These are phyloP conservation scores for Drosophila littoralis DNA, from an alignment of 1,140 invertebrate species.

Conservation along the genomic window DNA sequence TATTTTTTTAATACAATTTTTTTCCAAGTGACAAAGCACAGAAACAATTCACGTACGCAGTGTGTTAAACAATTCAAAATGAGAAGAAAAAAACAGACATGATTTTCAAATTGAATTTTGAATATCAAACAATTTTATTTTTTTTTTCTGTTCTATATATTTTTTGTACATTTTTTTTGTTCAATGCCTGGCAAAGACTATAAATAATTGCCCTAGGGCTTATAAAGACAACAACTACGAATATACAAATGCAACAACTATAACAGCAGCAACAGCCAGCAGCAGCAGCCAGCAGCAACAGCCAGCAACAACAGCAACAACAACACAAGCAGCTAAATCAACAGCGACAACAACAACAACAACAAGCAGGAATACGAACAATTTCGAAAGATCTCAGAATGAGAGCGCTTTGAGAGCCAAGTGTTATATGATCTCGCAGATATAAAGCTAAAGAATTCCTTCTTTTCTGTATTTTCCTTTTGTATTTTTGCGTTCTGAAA, in stretches of 20 bases:
- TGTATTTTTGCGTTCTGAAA: constrained; percentile 28
- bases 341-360: constrained; percentile 29
- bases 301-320: constrained; percentile 17
- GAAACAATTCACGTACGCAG: constrained; percentile 23
- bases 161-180: constrained; percentile 44
- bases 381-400: constrained; percentile 40
- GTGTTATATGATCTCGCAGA: constrained; percentile 76
- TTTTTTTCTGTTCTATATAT: constrained; percentile 49
- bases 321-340: constrained; percentile 23
- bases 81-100: constrained; percentile 11
- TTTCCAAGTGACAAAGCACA: constrained; percentile 60
- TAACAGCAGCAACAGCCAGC: constrained; percentile 29
- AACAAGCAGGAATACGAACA: constrained; percentile 49
- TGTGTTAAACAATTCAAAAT: constrained; percentile 23
- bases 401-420: constrained; percentile 45
- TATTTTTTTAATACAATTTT: constrained; percentile 53
- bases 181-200: constrained; percentile 56
- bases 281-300: constrained; percentile 40
- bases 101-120: constrained; percentile 35
- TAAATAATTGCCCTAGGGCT: constrained; percentile 66
- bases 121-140: constrained; percentile 55
- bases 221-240: constrained; percentile 23
- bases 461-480: constrained; percentile 26
- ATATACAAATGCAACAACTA: constrained; percentile 10
- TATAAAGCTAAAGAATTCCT: constrained; percentile 35